Percentiles rank a stretch among this genome's conserved stretches.
These are phyloP conservation scores for Bombus pascuorum DNA, from an alignment of 1,140 invertebrate species.

Conservation along the genomic window DNA sequence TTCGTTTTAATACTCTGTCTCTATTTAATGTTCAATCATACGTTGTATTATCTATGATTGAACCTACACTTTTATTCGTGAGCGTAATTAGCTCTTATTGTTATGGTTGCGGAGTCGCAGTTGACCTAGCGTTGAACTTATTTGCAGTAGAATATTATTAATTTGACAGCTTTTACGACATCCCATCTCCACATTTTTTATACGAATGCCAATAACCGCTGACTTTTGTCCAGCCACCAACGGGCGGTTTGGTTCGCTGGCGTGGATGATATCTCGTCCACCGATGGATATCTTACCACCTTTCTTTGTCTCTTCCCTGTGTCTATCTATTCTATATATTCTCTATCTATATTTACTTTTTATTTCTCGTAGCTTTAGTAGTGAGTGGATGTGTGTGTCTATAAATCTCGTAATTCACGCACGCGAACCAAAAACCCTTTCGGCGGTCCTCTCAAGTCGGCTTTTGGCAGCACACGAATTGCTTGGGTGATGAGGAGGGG, in stretches of 20 bases:
- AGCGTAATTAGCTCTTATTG: conserved; percentile 70
- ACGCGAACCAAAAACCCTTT: conserved; percentile 76
- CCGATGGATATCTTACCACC: conserved; percentile 5
- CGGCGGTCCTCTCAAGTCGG: conserved; percentile 68
- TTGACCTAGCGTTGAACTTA: conserved; percentile 82
- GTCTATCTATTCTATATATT: conserved; percentile 5
- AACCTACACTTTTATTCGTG: not conserved
- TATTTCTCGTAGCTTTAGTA: conserved; percentile 78
- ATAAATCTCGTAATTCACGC: conserved; percentile 70
- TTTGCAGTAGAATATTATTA: conserved; percentile 83
- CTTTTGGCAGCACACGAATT: conserved; percentile 77
- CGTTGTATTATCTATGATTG: not conserved
- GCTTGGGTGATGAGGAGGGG: conserved; percentile 79
- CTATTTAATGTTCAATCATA: not conserved
- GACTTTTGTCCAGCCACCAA: conserved; percentile 62
- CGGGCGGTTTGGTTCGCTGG: conserved; percentile 76
- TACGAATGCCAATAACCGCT: conserved; percentile 71
- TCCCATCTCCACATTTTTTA: conserved; percentile 73
- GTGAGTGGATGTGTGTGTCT: conserved; percentile 81
- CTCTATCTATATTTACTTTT: conserved; percentile 42
- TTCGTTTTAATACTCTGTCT: not conserved
- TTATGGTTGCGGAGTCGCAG: conserved; percentile 83
- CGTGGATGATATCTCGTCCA: conserved; percentile 63
- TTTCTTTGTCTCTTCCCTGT: conserved; percentile 36
- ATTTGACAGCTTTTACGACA: conserved; percentile 81